A percentile compares a stretch with the other conserved stretches of the same genome.
Conservation (phyloP, 2,888 invertebrate species). For the Sminthurinus aureus region DNA sequence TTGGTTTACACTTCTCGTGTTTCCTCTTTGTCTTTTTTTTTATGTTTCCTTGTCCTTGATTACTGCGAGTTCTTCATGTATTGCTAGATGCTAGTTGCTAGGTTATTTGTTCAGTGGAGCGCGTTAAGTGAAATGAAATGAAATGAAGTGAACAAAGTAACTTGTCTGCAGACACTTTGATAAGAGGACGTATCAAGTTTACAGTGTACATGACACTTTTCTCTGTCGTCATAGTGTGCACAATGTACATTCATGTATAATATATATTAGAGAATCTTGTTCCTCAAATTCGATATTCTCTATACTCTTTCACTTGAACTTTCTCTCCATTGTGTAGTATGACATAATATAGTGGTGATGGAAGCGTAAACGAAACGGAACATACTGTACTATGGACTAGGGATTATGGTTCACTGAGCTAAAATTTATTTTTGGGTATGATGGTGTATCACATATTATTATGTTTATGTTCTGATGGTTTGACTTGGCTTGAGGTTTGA, state of each 20-base stretch:
- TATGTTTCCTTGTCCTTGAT: background rate
- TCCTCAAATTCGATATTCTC: background rate
- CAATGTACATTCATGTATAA: no score
- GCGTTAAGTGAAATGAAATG: background rate
- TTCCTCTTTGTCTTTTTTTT: background rate
- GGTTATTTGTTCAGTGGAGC: conserved; percentile 18
- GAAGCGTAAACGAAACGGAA: no score
- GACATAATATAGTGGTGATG: no score
- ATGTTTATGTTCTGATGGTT: no score
- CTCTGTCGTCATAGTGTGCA: no score
- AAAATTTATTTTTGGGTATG: no score
- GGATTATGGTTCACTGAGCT: no score
- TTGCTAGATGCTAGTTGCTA: conserved; percentile 3
- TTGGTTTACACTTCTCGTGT: background rate
- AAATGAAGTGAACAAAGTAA: conserved; percentile 21
- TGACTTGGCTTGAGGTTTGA: no score
- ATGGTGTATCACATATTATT: no score
- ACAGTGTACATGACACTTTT: no score
- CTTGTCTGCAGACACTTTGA: conserved; percentile 1
- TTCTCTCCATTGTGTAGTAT: background rate
- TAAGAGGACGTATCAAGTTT: no score
- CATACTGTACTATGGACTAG: no score
- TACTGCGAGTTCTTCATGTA: background rate
- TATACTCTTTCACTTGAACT: background rate
- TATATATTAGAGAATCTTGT: background rate